Conservation (phyloP, 2,797 vertebrate species). For the Onychomys torridus region DNA sequence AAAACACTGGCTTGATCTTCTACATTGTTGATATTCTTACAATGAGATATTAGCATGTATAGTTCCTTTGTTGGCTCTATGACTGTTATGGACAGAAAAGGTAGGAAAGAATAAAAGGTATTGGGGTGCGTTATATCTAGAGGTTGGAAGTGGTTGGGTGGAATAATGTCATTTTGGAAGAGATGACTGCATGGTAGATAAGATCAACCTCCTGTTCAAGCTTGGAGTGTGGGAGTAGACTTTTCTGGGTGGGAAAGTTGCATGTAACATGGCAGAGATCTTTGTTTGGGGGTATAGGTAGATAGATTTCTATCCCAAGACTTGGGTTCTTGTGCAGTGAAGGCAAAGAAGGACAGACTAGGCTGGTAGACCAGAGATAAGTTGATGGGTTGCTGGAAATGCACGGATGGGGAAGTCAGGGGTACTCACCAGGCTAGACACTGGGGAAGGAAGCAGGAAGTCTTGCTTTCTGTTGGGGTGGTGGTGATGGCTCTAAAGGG, state of each 20-base stretch:
- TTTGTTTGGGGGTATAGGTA: not conserved
- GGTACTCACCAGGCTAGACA: not conserved
- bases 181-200: not conserved
- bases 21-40: not conserved
- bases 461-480: not conserved
- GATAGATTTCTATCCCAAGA: not conserved
- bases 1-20: not conserved
- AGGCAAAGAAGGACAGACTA: not conserved
- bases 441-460: not conserved
- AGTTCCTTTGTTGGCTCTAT: not conserved
- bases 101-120: not conserved
- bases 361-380: not conserved
- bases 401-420: not conserved
- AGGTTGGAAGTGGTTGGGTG: not conserved
- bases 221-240: not conserved
- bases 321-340: not conserved
- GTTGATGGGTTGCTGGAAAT: no score
- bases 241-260: not conserved
- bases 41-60: not conserved
- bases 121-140: no score
- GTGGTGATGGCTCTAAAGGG: not conserved
- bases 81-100: not conserved
- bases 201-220: not conserved
- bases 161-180: not conserved
- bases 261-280: not conserved